phyloP scores from a whole-genome alignment of 2,888 invertebrate genomes.

The Archips xylosteana region DNA sequence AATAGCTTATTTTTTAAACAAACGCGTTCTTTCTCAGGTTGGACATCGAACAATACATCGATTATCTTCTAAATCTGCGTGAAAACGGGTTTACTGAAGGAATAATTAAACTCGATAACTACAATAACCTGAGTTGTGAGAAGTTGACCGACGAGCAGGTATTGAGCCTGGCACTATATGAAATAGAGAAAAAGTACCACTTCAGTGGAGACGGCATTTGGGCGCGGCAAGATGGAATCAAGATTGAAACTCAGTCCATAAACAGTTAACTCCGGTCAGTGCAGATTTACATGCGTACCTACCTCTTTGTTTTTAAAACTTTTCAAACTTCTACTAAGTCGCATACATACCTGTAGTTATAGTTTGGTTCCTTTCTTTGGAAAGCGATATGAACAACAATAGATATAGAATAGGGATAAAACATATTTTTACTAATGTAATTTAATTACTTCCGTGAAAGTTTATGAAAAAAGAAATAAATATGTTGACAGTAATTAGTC shows the following conservation, averaged over 20 bases:
- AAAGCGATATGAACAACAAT: neutral
- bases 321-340: neutral
- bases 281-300: neutral
- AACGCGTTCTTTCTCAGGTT: conserved; percentile 57
- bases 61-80: conserved; percentile 56
- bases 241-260: conserved; percentile 48
- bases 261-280: neutral
- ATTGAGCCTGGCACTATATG: conserved; percentile 88
- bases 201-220: conserved; percentile 92
- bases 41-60: conserved; percentile 65
- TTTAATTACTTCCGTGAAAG: neutral
- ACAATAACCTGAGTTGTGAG: conserved; percentile 56
- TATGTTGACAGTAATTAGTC: neutral
- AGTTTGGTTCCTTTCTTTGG: too few species aligned
- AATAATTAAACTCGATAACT: conserved; percentile 53
- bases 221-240: conserved; percentile 66
- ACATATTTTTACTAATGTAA: neutral
- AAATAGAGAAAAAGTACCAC: conserved; percentile 89
- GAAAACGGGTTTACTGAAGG: conserved; percentile 44
- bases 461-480: neutral
- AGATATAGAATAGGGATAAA: neutral
- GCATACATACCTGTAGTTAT: neutral
- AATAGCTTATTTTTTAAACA: conserved; percentile 3
- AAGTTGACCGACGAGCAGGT: conserved; percentile 79
- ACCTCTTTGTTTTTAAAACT: neutral